Percentiles rank a stretch among this genome's conserved stretches.
phyloP scores from a whole-genome alignment of 1,140 invertebrate species.

The Belonocnema kinseyi region DNA sequence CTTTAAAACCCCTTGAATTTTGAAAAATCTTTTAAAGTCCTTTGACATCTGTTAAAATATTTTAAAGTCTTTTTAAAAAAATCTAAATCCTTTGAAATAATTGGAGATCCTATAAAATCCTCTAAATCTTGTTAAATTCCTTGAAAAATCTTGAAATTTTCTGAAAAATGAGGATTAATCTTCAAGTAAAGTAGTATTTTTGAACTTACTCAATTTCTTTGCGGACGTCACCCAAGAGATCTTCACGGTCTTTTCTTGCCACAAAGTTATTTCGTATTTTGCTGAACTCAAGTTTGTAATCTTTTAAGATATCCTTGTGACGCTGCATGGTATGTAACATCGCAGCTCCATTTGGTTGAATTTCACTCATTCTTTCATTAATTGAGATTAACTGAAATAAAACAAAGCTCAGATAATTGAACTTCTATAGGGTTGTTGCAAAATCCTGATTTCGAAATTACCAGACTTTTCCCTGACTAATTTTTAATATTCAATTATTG shows the following conservation, averaged over 20 bases:
- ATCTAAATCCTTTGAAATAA: too few species aligned
- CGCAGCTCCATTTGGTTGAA: constrained; percentile 85
- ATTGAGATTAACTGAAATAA: constrained; percentile 84
- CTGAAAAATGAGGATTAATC: too few species aligned
- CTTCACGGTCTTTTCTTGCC: constrained; percentile 89
- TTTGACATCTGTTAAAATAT: too few species aligned
- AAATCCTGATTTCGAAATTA: too few species aligned
- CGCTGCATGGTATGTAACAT: constrained; percentile 94
- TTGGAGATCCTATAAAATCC: too few species aligned
- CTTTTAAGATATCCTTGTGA: constrained; percentile 93
- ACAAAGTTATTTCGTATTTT: constrained; percentile 93
- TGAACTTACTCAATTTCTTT: constrained; percentile 82
- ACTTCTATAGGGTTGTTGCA: constrained; percentile 36
- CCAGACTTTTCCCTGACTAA: too few species aligned
- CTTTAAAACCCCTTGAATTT: too few species aligned
- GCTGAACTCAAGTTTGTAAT: constrained; percentile 94
- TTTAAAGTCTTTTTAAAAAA: too few species aligned
- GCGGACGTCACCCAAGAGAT: constrained; percentile 84
- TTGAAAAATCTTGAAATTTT: too few species aligned
- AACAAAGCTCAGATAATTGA: constrained; percentile 31
- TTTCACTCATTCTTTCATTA: constrained; percentile 93
- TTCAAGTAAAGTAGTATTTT: background rate
- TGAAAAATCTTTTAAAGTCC: too few species aligned
- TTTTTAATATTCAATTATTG: background rate
- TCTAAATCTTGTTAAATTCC: too few species aligned